These are phyloP conservation scores for Opisthograptis luteolata DNA, from an alignment of 2,888 invertebrate species.

Conservation along the genomic window DNA sequence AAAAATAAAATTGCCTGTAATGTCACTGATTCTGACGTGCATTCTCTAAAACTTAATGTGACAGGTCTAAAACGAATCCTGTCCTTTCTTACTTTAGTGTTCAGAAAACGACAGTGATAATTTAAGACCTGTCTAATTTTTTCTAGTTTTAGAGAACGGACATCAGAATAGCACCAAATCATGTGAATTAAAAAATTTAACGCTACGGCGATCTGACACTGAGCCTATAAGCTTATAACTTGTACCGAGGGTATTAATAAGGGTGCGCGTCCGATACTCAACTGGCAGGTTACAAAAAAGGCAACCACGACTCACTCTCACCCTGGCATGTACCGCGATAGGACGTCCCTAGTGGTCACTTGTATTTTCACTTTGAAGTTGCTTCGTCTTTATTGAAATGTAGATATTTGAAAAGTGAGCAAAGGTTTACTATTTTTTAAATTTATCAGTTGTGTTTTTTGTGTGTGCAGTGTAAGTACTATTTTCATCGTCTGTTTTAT, in stretches of 20 bases:
- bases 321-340: conserved; percentile 53
- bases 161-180: too few species aligned
- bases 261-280: conserved; percentile 15
- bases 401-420: conserved; percentile 5
- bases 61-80: too few species aligned
- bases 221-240: conserved; percentile 5
- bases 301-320: conserved; percentile 61
- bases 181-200: neutral
- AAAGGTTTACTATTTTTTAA: neutral
- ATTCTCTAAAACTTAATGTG: too few species aligned
- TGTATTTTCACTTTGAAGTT: neutral
- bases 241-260: conserved; percentile 4
- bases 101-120: too few species aligned
- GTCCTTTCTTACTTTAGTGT: too few species aligned
- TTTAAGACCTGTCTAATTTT: too few species aligned
- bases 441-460: neutral
- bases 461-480: conserved; percentile 18
- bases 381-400: neutral
- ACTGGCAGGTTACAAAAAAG: conserved; percentile 35
- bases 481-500: neutral
- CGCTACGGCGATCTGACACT: neutral
- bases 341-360: conserved; percentile 48
- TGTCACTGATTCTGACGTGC: too few species aligned
- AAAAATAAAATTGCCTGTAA: too few species aligned
- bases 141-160: too few species aligned